Evolutionary conservation across 2,797 vertebrate species (phyloP).

Genomic region (Petrocephalus schoutedeni): DNA sequence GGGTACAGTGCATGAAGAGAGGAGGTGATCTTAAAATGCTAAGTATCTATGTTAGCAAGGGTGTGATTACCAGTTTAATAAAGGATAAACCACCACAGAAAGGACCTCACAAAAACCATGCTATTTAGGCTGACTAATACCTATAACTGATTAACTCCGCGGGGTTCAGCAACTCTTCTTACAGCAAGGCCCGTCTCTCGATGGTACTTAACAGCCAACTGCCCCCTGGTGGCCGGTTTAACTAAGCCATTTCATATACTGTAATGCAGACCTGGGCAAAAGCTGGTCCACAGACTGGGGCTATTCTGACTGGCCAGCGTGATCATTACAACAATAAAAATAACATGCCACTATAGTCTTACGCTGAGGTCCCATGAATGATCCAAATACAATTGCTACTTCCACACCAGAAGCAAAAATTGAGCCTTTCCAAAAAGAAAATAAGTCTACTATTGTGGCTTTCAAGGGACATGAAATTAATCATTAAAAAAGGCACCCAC

Average conservation of each 20-base stretch:
- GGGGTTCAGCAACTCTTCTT: no score
- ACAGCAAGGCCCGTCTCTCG: not conserved
- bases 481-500: not conserved
- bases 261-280: not conserved
- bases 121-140: not conserved
- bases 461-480: not conserved
- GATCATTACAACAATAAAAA: not conserved
- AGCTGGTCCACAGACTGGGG: not conserved
- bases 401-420: not conserved
- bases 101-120: not conserved
- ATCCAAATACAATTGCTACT: not conserved
- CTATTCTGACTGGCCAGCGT: not conserved
- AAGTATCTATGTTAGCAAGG: not conserved
- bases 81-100: not conserved
- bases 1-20: not conserved
- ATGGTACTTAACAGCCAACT: not conserved
- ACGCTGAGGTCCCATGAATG: not conserved
- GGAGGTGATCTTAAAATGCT: not conserved
- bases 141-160: not conserved
- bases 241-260: not conserved
- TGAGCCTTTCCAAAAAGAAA: not conserved
- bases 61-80: not conserved
- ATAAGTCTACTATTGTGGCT: not conserved
- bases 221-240: slow-evolving; percentile 10
- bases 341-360: not conserved